Evolutionary conservation across 92 coral and sea anemone species (phyloP).

Genomic region (Desmophyllum pertusum): DNA sequence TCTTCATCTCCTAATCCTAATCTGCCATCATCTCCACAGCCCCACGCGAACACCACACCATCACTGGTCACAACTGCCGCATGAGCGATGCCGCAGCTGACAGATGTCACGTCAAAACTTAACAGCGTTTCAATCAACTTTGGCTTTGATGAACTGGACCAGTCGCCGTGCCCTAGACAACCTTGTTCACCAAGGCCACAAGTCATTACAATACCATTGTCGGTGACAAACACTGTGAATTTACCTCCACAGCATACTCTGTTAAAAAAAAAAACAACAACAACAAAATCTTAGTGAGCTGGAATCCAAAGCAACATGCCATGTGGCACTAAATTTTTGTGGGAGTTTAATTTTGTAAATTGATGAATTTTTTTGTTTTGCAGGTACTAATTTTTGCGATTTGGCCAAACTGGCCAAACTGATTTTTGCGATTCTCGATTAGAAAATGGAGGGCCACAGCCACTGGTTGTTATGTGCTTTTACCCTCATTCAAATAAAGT

Average conservation of each 20-base stretch:
- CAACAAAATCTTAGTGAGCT: neutral
- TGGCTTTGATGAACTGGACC: conserved; percentile 87
- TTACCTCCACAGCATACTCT: conserved; percentile 94
- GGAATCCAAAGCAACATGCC: neutral
- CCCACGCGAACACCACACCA: conserved; percentile 96
- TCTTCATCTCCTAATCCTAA: conserved; percentile 97
- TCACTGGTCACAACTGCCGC: conserved; percentile 94
- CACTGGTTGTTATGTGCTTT: too few relatives aligned
- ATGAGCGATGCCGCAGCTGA: conserved; percentile 91
- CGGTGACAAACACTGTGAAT: conserved; percentile 93
- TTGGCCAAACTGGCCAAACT: too few relatives aligned
- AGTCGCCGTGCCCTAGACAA: conserved; percentile 97
- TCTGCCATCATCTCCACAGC: conserved; percentile 95
- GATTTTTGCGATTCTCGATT: too few relatives aligned
- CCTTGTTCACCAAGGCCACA: conserved; percentile 95
- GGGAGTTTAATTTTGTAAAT: too few relatives aligned
- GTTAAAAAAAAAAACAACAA: neutral
- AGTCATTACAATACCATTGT: conserved; percentile 99
- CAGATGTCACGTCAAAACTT: conserved; percentile 93
- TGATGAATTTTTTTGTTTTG: too few relatives aligned
- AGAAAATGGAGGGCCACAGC: too few relatives aligned
- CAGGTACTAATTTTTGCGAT: too few relatives aligned
- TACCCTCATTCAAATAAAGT: too few relatives aligned
- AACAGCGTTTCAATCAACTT: conserved; percentile 95
- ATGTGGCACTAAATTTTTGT: too few relatives aligned